These are phyloP conservation scores for Apodemus agrarius DNA, from an alignment of 2,797 vertebrate species.

Conservation along the genomic window DNA sequence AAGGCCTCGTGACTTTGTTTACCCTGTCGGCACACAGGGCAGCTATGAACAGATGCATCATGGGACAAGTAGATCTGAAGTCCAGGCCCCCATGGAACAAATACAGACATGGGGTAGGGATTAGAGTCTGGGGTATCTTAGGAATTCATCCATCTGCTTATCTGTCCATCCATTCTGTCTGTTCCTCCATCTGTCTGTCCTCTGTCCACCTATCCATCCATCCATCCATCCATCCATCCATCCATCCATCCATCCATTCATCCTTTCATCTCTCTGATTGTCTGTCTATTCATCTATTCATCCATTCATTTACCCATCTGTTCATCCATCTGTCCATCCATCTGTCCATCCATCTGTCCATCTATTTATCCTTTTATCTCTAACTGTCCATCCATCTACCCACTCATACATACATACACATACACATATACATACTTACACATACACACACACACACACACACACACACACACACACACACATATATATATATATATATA, in stretches of 20 bases:
- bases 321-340: fast-evolving
- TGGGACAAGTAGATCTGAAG: background rate
- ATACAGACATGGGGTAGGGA: background rate
- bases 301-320: too few relatives aligned
- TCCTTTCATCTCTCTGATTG: background rate
- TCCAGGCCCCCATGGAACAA: too few relatives aligned
- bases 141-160: background rate
- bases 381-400: fast-evolving
- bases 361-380: background rate
- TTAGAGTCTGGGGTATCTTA: background rate
- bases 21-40: background rate
- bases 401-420: fast-evolving
- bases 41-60: background rate
- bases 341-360: background rate
- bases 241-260: background rate
- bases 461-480: too few relatives aligned
- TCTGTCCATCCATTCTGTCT: background rate
- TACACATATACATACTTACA: background rate
- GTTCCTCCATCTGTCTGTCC: background rate
- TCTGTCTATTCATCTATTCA: background rate
- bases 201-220: too few relatives aligned
- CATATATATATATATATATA: too few relatives aligned
- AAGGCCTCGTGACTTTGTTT: background rate
- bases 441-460: fast-evolving
- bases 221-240: background rate